These are phyloP conservation scores for Melierax canorus DNA, from an alignment of 2,113 vertebrate species.

Conservation along the genomic window DNA sequence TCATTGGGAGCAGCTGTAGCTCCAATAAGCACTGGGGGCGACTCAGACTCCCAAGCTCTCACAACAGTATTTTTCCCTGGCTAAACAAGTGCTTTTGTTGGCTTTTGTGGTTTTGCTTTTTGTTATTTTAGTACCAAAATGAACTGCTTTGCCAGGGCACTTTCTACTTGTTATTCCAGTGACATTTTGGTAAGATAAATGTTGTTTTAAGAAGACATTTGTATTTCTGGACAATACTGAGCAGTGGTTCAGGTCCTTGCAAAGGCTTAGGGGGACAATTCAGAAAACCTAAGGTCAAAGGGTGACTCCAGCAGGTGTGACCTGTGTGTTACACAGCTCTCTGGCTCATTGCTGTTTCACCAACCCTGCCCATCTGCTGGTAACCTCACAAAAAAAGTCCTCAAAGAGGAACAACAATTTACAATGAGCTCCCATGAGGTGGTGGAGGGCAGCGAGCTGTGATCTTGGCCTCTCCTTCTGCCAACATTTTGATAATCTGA, in stretches of 20 bases:
- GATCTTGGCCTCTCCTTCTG: not conserved
- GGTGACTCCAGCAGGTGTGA: not conserved
- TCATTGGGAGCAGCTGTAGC: not conserved
- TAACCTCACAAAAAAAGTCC: not conserved
- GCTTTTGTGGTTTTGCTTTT: not conserved
- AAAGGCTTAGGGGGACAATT: not conserved
- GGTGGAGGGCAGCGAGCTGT: not conserved
- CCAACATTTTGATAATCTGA: no score
- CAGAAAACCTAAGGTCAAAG: not conserved
- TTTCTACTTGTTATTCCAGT: not conserved
- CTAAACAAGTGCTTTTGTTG: not conserved
- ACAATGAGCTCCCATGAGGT: not conserved
- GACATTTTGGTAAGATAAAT: not conserved
- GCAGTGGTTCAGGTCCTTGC: not conserved
- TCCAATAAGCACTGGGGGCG: not conserved
- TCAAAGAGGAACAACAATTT: not conserved
- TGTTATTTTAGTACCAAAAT: not conserved
- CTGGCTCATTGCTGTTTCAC: not conserved
- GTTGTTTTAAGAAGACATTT: not conserved
- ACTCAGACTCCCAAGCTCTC: not conserved
- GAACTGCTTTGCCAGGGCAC: not conserved
- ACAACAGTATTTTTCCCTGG: not conserved
- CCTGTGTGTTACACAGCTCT: not conserved
- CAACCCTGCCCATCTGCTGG: rapidly evolving
- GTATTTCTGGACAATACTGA: not conserved